Evolutionary conservation across 1,140 invertebrate species (phyloP).

Genomic region (Hycleus cichorii): DNA sequence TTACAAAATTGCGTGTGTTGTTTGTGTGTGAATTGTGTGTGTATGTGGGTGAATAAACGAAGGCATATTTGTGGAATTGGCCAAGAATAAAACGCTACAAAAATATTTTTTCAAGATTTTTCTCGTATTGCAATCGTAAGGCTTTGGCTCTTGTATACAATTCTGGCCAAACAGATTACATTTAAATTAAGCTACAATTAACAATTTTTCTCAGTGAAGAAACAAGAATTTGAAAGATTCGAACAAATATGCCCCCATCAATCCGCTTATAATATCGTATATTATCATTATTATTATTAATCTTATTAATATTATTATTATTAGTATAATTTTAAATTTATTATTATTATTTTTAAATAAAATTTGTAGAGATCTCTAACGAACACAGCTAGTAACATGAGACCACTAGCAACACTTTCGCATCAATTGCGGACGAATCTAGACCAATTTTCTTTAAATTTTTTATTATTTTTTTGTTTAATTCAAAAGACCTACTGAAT

Average conservation of each 20-base stretch:
- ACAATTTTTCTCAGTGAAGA: no score
- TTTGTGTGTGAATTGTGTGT: background rate
- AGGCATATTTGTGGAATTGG: conserved; percentile 8
- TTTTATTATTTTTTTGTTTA: conserved; percentile 29
- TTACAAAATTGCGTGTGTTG: conserved; percentile 9
- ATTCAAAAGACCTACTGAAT: conserved; percentile 1
- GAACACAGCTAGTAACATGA: conserved; percentile 41
- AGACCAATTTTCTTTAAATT: conserved; percentile 36
- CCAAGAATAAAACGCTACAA: background rate
- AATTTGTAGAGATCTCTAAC: conserved; percentile 34
- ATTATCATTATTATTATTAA: background rate
- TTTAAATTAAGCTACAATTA: no score
- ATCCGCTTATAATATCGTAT: no score
- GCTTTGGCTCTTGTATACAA: background rate
- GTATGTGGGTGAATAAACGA: conserved; percentile 4
- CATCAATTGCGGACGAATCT: conserved; percentile 37
- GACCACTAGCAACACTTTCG: conserved; percentile 37
- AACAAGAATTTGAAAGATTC: background rate
- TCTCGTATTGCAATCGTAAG: conserved; percentile 10
- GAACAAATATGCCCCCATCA: conserved; percentile 4
- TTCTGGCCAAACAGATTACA: background rate
- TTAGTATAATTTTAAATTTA: conserved; percentile 6
- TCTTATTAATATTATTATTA: conserved; percentile 3
- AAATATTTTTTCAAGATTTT: no score
- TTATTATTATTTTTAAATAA: conserved; percentile 1